Conservation (phyloP, 1,140 invertebrate species). For the Cydia splendana region DNA sequence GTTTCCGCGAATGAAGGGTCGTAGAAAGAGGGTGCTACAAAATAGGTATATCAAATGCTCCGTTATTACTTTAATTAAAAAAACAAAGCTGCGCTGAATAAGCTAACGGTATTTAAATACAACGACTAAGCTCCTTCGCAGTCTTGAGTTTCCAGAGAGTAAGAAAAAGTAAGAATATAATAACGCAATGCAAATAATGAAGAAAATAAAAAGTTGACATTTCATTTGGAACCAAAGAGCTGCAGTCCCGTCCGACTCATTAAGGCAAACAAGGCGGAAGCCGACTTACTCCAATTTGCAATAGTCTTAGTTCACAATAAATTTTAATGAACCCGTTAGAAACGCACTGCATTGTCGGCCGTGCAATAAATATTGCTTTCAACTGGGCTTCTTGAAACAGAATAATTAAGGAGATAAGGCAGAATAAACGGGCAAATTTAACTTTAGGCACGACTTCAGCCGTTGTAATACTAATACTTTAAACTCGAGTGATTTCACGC, state of each 20-base stretch:
- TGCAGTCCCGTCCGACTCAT: constrained; percentile 25
- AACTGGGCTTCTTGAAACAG: constrained; percentile 27
- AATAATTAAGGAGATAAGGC: constrained; percentile 28
- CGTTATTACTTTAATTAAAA: constrained; percentile 13
- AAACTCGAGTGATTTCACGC: constrained; percentile 2
- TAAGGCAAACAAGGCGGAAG: constrained; percentile 39
- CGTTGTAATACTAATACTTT: constrained; percentile 27
- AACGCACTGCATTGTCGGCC: constrained; percentile 43
- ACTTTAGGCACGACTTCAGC: constrained; percentile 12
- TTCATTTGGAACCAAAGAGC: constrained; percentile 26
- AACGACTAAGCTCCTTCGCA: neutral
- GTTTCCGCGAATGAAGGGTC: constrained; percentile 43
- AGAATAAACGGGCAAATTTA: constrained; percentile 13
- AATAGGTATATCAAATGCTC: constrained; percentile 7
- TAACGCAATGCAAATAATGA: constrained; percentile 13
- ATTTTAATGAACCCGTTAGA: constrained; percentile 49
- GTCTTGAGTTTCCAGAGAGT: neutral
- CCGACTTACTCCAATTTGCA: constrained; percentile 35
- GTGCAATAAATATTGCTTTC: constrained; percentile 41
- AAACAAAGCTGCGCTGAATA: neutral
- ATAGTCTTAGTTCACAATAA: constrained; percentile 37
- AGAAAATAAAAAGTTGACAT: constrained; percentile 19
- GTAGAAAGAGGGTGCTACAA: constrained; percentile 1
- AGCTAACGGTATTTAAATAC: constrained; percentile 3
- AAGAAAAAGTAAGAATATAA: constrained; percentile 18